Evolutionary conservation across 2,888 invertebrate genomes (phyloP).

Genomic region (Callyntrura sp.): DNA sequence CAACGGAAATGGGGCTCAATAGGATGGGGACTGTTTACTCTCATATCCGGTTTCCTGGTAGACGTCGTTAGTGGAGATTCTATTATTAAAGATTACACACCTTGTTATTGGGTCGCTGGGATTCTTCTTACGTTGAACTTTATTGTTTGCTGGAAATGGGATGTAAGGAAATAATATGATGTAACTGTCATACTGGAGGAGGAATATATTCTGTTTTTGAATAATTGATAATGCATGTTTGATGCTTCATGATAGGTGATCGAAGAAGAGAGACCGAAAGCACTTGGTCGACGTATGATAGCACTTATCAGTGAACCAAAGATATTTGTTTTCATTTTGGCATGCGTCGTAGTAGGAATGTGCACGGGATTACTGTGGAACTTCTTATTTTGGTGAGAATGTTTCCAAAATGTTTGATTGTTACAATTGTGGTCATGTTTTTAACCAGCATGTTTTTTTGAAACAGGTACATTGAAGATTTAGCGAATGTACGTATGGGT

Average conservation of each 20-base stretch:
- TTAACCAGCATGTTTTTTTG: too few species aligned
- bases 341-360: conserved; percentile 93
- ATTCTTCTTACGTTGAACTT: conserved; percentile 80
- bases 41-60: conserved; percentile 91
- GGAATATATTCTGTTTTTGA: conserved; percentile 1
- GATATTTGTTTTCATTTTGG: conserved; percentile 91
- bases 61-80: conserved; percentile 90
- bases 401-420: too few species aligned
- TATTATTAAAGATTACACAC: conserved; percentile 90
- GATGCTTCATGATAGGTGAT: conserved; percentile 80
- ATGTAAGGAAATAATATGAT: conserved; percentile 71
- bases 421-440: too few species aligned
- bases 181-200: background rate
- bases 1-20: conserved; percentile 96
- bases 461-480: conserved; percentile 83
- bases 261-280: conserved; percentile 81
- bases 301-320: conserved; percentile 89
- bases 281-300: conserved; percentile 88
- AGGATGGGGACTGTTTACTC: conserved; percentile 93
- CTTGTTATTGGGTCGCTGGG: conserved; percentile 91
- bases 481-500: conserved; percentile 46
- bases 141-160: conserved; percentile 82
- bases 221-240: background rate
- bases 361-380: conserved; percentile 95
- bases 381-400: conserved; percentile 92